These are phyloP conservation scores for Melitaea athalia DNA, from an alignment of 2,888 invertebrate genomes.

Conservation along the genomic window DNA sequence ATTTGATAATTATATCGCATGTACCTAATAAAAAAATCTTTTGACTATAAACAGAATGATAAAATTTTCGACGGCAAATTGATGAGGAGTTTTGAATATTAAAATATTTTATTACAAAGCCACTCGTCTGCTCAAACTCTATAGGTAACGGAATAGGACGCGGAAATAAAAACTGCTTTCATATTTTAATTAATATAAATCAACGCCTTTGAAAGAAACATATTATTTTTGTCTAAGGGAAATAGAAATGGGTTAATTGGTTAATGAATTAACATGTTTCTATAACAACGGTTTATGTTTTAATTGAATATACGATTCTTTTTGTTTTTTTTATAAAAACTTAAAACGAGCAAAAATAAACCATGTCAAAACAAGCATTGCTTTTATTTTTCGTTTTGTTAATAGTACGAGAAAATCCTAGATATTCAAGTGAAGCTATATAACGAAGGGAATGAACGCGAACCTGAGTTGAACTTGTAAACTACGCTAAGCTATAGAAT, in stretches of 20 bases:
- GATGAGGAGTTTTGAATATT: conserved; percentile 36
- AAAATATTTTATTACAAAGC: conserved; percentile 31
- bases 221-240: conserved; percentile 7
- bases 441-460: conserved; percentile 29
- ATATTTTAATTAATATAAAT: conserved; percentile 22
- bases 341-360: background rate
- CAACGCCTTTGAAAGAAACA: conserved; percentile 4
- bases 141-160: conserved; percentile 16
- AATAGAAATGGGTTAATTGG: conserved; percentile 16
- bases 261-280: background rate
- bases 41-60: conserved; percentile 30
- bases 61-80: conserved; percentile 32
- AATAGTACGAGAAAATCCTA: conserved; percentile 25
- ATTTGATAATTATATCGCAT: background rate
- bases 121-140: conserved; percentile 1
- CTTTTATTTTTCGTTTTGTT: conserved; percentile 10
- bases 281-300: background rate
- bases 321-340: background rate
- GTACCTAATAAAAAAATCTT: conserved; percentile 14
- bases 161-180: conserved; percentile 15
- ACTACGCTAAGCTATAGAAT: conserved; percentile 31
- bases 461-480: conserved; percentile 28
- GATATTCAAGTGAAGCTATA: conserved; percentile 34
- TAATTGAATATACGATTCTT: background rate
- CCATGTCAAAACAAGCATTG: background rate